Evolutionary conservation across 2,113 vertebrate species (phyloP), one percentile per base, ranked within the genome.

Genomic region (Aptenodytes patagonicus): DNA sequence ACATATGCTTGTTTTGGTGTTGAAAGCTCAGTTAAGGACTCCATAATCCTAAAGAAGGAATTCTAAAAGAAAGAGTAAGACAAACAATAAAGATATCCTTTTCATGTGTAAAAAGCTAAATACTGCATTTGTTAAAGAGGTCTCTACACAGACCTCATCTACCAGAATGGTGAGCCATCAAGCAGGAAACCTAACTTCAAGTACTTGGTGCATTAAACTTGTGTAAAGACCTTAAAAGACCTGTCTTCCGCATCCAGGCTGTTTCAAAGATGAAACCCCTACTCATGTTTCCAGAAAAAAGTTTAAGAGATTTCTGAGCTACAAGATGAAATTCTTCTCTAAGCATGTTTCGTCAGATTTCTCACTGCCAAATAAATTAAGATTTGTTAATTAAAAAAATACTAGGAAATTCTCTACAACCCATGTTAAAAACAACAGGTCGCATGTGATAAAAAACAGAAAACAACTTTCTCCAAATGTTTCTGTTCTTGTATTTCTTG

Each of bases 1-100:
- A 95, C 95, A 96, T 87, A 96, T 94, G 95, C 84, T 93, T 96
- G 75, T 95, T 97, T 94, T 76, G 84, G 82, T 95, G 62, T 69
- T 69, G 54, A 91, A 97, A 91, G 73, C 85, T 88, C 90, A 93
- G 78, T 93, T 87, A 86, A 96, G 87, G 84, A 80, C 95, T 95
- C 66, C 25, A 76, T 49, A 90, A 90, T 46, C 44, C 58, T 88
- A 61, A 72, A 73, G 66, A 85, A 93, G 31, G 10, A 89, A 72
- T 47, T 82, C 47, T 62, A 65, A 83, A 84, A 75, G 26, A 92
- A 77, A 49, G 26, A 92, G 18, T 73, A 89, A 68, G 55, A 77
- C 36, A 88, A 72, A 82, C 29, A 93, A 42, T 51, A 76, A n/a
- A 81, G 55, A 51, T 34, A 87, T 2, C 12, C 17, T 76, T 91